Evolutionary conservation across 2,888 invertebrate species (phyloP).

Genomic region (Drosophila sordidapex): DNA sequence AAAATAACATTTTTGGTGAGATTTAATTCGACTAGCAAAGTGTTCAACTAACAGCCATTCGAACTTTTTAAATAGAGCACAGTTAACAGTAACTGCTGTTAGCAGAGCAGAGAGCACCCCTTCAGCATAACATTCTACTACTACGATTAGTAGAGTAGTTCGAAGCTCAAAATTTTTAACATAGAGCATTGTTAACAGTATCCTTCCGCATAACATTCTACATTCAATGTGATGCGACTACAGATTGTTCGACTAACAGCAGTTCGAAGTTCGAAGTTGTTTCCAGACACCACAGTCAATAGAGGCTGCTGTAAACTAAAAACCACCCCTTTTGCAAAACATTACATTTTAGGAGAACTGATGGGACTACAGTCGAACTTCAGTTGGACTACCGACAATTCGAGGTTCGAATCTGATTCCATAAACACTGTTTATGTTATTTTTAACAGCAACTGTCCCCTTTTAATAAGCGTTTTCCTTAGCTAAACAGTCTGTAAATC

Average conservation of each 20-base stretch:
- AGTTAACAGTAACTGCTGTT: neutral
- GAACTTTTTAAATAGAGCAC: neutral
- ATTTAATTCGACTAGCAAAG: neutral
- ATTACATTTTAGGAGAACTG: neutral
- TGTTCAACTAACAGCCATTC: neutral
- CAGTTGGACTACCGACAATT: neutral
- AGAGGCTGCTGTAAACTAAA: neutral
- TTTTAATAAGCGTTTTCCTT: neutral
- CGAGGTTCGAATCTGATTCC: neutral
- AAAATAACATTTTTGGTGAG: neutral
- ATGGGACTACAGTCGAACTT: neutral
- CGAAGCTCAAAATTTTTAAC: neutral
- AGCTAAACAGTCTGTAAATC: neutral
- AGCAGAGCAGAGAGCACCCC: slow-evolving; percentile 7
- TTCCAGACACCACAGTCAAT: neutral
- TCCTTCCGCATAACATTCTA: slow-evolving; percentile 5
- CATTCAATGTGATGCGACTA: neutral
- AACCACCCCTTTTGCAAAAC: neutral
- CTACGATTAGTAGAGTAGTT: neutral
- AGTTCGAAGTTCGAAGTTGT: slow-evolving; percentile 13
- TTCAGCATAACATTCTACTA: neutral
- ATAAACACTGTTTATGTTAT: neutral
- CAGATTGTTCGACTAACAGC: neutral
- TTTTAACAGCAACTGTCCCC: neutral
- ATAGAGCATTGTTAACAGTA: slow-evolving; percentile 1